phyloP scores from a whole-genome alignment of 1,140 invertebrate genomes.

The Diploscapter pachys region DNA sequence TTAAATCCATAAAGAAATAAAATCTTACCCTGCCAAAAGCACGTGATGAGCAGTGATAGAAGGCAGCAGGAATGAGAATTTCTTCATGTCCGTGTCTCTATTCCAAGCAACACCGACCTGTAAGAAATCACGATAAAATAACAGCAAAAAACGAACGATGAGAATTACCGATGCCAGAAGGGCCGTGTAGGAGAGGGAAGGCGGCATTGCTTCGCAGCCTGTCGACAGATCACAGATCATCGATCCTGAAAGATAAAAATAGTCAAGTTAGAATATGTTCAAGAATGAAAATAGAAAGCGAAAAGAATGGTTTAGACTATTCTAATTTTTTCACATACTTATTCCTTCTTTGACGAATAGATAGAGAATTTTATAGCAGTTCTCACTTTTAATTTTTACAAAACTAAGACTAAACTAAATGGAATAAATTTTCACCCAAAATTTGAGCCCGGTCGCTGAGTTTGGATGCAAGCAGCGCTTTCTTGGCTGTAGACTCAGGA shows the following conservation, averaged over 20 bases:
- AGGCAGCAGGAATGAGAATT: conserved; percentile 40
- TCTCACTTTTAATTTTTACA: too few species aligned
- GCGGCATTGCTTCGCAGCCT: conserved; percentile 46
- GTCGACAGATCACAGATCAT: conserved; percentile 45
- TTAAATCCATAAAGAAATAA: not conserved
- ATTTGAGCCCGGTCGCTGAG: conserved; percentile 28
- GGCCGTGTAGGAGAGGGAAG: conserved; percentile 38
- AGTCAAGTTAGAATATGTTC: not conserved
- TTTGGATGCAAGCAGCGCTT: conserved; percentile 35
- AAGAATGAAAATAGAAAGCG: not conserved
- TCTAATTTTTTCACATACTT: too few species aligned
- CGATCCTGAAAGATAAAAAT: conserved; percentile 17
- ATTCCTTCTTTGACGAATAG: too few species aligned
- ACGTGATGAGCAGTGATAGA: conserved; percentile 41
- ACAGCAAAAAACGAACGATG: too few species aligned
- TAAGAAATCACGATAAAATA: too few species aligned
- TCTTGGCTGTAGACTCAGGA: conserved; percentile 40
- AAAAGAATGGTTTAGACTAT: not conserved
- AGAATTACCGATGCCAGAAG: conserved; percentile 27
- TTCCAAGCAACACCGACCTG: conserved; percentile 41
- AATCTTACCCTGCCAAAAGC: conserved; percentile 38
- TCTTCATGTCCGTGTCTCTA: conserved; percentile 35
- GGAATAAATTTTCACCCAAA: conserved; percentile 19
- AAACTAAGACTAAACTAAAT: not conserved
- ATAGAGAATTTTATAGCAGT: too few species aligned